Evolutionary conservation across 2,888 invertebrate genomes (phyloP).

Genomic region (Plagiodera versicolora): DNA sequence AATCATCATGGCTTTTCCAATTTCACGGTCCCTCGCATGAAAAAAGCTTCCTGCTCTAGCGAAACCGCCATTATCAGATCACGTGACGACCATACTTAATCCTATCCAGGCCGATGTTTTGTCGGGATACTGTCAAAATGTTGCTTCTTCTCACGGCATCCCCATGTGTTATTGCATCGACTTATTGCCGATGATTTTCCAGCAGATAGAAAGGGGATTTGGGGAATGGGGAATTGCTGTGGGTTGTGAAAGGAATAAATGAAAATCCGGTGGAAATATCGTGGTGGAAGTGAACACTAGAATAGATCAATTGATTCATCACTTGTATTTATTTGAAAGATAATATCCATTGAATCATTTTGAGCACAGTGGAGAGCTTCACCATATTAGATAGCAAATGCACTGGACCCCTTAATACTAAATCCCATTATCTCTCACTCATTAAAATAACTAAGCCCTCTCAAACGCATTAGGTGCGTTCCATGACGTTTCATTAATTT

Average conservation of each 20-base stretch:
- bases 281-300: too few relatives aligned
- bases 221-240: neutral
- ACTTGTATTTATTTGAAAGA: too few relatives aligned
- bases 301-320: too few relatives aligned
- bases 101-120: constrained; percentile 40
- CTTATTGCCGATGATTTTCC: constrained; percentile 28
- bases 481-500: constrained; percentile 14
- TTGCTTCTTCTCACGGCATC: constrained; percentile 33
- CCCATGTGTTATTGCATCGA: constrained; percentile 43
- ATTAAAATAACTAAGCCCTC: neutral
- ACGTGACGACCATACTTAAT: constrained; percentile 46
- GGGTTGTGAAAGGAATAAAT: neutral
- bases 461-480: neutral
- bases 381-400: neutral
- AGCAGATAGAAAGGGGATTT: constrained; percentile 5
- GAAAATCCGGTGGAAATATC: neutral
- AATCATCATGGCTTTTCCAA: constrained; percentile 50
- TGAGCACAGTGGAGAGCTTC: too few relatives aligned
- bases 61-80: constrained; percentile 25
- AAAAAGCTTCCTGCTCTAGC: constrained; percentile 48
- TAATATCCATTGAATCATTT: too few relatives aligned
- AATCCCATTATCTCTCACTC: neutral
- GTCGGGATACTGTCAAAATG: constrained; percentile 43
- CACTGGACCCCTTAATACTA: neutral
- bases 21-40: constrained; percentile 54